These are phyloP conservation scores for Melanostigma gelatinosum DNA, from an alignment of 2,113 vertebrate genomes.

Conservation along the genomic window DNA sequence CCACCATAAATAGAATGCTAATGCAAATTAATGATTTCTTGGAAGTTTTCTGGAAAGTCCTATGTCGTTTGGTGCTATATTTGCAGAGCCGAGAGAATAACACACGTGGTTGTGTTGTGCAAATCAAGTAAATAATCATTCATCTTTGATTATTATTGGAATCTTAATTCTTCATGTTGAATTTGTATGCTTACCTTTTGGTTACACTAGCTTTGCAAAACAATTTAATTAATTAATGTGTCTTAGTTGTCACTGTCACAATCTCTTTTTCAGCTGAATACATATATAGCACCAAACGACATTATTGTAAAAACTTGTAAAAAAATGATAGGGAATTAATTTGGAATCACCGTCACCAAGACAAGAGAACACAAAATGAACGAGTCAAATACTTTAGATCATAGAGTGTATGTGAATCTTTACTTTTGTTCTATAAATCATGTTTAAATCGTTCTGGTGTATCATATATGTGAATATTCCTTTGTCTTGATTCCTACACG, in stretches of 20 bases:
- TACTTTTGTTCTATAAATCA: neutral
- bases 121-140: too few relatives aligned
- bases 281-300: neutral
- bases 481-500: conserved; percentile 7
- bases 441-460: neutral
- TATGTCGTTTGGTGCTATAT: neutral
- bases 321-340: neutral
- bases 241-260: neutral
- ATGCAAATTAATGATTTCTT: neutral
- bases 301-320: neutral
- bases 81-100: too few relatives aligned
- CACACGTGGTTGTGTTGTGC: too few relatives aligned
- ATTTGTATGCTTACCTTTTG: neutral
- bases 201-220: neutral
- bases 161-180: too few relatives aligned
- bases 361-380: neutral
- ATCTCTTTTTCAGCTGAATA: neutral
- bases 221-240: neutral
- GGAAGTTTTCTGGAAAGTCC: neutral
- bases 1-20: neutral
- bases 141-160: too few relatives aligned
- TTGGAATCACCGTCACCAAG: neutral
- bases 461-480: neutral
- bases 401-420: neutral
- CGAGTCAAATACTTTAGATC: neutral